phyloP scores from a whole-genome alignment of 2,113 vertebrate genomes.

The Rhombomys opimus region DNA sequence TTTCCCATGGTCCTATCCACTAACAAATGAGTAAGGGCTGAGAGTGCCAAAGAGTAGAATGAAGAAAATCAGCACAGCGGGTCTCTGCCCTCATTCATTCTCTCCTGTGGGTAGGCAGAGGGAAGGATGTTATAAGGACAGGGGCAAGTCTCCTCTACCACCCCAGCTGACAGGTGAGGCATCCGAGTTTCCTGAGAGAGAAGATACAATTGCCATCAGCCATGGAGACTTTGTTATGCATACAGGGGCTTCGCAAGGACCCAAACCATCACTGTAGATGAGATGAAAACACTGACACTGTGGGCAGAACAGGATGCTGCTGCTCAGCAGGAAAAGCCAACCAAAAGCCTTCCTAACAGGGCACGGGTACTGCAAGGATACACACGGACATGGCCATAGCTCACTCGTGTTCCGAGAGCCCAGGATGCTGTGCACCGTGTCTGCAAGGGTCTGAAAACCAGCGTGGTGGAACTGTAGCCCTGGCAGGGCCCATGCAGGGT shows the following conservation, averaged over 20 bases:
- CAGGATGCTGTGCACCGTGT: not conserved
- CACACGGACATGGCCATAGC: not conserved
- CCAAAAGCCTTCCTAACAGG: not conserved
- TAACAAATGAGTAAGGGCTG: not conserved
- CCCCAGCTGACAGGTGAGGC: not conserved
- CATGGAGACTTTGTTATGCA: not conserved
- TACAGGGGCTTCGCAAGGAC: not conserved
- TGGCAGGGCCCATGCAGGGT: not conserved
- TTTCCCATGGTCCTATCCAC: not conserved
- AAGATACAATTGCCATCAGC: not conserved
- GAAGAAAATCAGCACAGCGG: not conserved
- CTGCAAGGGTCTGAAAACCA: not conserved
- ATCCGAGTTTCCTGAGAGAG: not conserved
- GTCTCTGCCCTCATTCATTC: not conserved
- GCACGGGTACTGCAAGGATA: not conserved
- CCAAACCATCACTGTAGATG: not conserved
- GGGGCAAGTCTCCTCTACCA: not conserved
- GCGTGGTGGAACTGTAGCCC: fast-evolving
- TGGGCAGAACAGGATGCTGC: not conserved
- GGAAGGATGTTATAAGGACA: not conserved
- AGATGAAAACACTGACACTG: not conserved
- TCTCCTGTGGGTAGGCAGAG: not conserved
- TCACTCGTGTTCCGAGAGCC: not conserved
- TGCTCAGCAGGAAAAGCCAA: slow-evolving; percentile 4
- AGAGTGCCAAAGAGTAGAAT: not conserved